Evolutionary conservation across 2,797 vertebrate species (phyloP).

Genomic region (Centroberyx gerrardi): DNA sequence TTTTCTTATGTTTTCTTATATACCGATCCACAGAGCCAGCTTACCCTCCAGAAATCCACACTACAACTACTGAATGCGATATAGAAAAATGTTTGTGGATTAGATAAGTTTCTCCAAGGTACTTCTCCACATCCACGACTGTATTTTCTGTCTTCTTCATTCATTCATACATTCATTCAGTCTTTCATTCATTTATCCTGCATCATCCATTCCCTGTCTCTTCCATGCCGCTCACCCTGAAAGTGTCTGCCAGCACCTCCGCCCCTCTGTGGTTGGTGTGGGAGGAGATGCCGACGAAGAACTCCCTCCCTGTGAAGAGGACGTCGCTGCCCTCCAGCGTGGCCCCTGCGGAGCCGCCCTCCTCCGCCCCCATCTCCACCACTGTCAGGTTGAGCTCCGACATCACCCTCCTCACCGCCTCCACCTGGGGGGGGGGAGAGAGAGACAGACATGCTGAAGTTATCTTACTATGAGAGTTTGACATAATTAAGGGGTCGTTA

Average conservation of each 20-base stretch:
- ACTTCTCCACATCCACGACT: no score
- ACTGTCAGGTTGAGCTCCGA: constrained; percentile 90
- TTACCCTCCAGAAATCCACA: not conserved
- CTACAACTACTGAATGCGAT: not conserved
- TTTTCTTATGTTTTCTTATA: no score
- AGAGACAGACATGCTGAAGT: not conserved
- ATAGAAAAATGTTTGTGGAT: not conserved
- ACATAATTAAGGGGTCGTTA: not conserved
- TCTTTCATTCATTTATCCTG: not conserved
- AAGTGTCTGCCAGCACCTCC: constrained; percentile 91
- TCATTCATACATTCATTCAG: no score
- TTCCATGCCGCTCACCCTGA: constrained; percentile 83
- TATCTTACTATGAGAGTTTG: not conserved
- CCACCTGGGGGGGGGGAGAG: constrained; percentile 77
- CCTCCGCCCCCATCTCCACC: constrained; percentile 87
- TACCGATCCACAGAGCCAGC: not conserved
- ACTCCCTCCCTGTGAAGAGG: constrained; percentile 93
- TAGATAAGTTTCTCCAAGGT: no score
- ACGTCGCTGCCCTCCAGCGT: constrained; percentile 93
- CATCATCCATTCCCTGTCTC: not conserved
- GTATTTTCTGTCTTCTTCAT: no score
- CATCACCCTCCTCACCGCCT: constrained; percentile 89
- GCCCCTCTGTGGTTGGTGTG: constrained; percentile 94
- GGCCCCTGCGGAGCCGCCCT: constrained; percentile 83
- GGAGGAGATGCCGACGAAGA: constrained; percentile 94